Conservation (phyloP, 2,113 vertebrate species). For the Lasiurus borealis region DNA sequence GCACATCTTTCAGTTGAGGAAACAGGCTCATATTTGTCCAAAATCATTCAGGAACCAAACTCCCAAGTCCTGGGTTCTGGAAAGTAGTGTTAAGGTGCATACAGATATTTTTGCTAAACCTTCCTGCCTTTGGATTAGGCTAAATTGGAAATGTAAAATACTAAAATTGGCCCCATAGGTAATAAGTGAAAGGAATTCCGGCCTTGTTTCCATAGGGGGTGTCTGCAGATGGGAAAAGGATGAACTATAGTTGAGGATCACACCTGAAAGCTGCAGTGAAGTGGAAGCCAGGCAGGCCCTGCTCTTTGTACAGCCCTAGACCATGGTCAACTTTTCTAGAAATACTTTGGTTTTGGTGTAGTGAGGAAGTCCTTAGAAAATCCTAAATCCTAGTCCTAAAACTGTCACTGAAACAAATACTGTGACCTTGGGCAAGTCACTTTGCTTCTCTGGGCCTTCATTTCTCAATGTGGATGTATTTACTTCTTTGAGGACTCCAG, state of each 20-base stretch:
- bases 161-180: background rate
- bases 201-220: background rate
- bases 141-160: conserved; percentile 17
- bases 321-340: background rate
- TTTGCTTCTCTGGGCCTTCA: background rate
- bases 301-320: background rate
- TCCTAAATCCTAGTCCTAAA: background rate
- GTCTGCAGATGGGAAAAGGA: background rate
- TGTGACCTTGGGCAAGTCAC: background rate
- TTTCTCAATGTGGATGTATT: background rate
- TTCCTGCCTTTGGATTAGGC: background rate
- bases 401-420: background rate
- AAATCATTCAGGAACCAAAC: background rate
- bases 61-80: background rate
- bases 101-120: background rate
- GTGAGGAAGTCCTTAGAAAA: background rate
- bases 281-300: background rate
- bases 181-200: background rate
- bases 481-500: background rate
- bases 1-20: conserved; percentile 12
- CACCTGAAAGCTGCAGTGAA: background rate
- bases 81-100: background rate
- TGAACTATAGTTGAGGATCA: background rate
- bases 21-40: background rate
- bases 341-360: background rate